phyloP scores from a whole-genome alignment of 2,113 vertebrate genomes.

The Microcebus murinus region DNA sequence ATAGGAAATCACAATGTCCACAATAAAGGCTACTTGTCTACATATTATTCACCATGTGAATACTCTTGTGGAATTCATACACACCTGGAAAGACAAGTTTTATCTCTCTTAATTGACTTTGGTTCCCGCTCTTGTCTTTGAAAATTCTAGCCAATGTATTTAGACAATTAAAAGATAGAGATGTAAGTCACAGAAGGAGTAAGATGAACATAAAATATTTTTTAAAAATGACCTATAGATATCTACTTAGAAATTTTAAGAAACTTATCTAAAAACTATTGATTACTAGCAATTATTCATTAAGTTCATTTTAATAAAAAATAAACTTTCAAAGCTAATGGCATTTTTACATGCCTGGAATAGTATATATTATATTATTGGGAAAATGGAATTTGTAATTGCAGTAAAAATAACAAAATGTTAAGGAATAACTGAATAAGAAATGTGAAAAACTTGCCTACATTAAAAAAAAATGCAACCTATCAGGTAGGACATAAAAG shows the following conservation, averaged over 20 bases:
- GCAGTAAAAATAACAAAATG: not conserved
- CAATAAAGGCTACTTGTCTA: not conserved
- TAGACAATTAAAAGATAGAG: not conserved
- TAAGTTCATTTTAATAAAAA: not conserved
- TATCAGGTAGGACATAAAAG: not conserved
- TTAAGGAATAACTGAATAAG: not conserved
- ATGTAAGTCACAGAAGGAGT: not conserved
- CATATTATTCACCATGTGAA: not conserved
- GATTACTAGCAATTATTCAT: not conserved
- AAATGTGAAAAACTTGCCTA: not conserved
- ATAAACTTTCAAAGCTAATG: not conserved
- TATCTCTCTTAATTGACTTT: not conserved
- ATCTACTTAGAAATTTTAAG: not conserved
- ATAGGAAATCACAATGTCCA: not conserved
- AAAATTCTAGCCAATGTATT: not conserved
- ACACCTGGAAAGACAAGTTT: not conserved
- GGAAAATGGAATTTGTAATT: not conserved
- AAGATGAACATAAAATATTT: not conserved
- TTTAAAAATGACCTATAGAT: not conserved
- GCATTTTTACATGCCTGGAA: not conserved
- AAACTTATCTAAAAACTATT: not conserved
- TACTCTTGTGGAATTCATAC: not conserved
- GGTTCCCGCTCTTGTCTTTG: not conserved
- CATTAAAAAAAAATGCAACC: not conserved
- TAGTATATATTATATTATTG: not conserved